phyloP scores from a whole-genome alignment of 2,888 invertebrate species.

The Euphydryas editha region DNA sequence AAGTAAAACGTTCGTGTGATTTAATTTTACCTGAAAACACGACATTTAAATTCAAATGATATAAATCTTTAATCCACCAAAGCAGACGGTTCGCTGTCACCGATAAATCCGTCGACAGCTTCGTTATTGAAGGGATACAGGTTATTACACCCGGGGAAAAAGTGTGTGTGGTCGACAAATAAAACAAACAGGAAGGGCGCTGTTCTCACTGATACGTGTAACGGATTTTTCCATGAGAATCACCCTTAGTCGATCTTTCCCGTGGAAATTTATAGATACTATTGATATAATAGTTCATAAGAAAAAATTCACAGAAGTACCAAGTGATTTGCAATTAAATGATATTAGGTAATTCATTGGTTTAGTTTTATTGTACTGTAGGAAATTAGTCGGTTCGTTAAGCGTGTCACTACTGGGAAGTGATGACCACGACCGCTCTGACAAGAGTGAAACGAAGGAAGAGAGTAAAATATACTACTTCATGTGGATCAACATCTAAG shows the following conservation, averaged over 20 bases:
- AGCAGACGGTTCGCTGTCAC: background rate
- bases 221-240: constrained; percentile 21
- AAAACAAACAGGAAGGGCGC: constrained; percentile 10
- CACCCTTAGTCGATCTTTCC: constrained; percentile 11
- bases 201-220: constrained; percentile 8
- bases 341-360: background rate
- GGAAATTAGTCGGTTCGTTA: background rate
- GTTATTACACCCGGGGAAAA: constrained; percentile 6
- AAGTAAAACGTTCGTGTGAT: too few relatives aligned
- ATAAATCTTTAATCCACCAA: background rate
- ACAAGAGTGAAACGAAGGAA: too few relatives aligned
- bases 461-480: too few relatives aligned
- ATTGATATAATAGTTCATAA: background rate
- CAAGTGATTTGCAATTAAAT: background rate
- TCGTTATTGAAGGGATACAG: constrained; percentile 1
- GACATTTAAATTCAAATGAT: background rate
- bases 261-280: constrained; percentile 1
- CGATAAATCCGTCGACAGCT: background rate
- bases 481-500: too few relatives aligned
- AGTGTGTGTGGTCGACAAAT: constrained; percentile 5
- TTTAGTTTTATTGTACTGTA: background rate
- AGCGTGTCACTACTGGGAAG: too few relatives aligned
- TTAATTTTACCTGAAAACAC: background rate
- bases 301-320: background rate
- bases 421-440: too few relatives aligned